A percentile compares a stretch with the other conserved stretches of the same genome.
Evolutionary conservation across 2,113 vertebrate genomes (phyloP).

Genomic region (Sylvia atricapilla): DNA sequence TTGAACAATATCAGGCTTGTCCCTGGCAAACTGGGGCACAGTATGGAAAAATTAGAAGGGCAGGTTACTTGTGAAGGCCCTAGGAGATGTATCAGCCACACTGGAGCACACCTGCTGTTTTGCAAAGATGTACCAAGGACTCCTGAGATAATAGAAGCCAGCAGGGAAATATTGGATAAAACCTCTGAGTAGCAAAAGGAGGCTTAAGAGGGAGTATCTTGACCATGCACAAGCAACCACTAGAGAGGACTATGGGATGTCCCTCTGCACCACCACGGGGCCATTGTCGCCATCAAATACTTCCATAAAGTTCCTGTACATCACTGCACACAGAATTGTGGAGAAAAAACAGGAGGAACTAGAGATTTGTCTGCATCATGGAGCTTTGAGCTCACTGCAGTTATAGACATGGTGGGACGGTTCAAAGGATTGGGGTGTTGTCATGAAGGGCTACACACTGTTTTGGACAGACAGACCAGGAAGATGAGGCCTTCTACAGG

Average conservation of each 20-base stretch:
- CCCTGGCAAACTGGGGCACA: background rate
- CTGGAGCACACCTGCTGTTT: background rate
- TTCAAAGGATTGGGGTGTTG: background rate
- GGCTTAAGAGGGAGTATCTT: background rate
- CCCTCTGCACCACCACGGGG: background rate
- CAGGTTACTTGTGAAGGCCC: background rate
- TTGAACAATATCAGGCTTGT: background rate
- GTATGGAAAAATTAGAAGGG: background rate
- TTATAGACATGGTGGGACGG: background rate
- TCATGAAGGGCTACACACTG: accelerated
- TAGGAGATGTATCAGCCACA: background rate
- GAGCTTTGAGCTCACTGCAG: background rate
- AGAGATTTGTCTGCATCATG: background rate
- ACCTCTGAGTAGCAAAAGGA: accelerated
- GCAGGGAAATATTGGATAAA: background rate
- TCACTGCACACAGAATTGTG: background rate
- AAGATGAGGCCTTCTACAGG: background rate
- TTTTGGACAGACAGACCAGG: background rate
- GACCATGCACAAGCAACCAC: background rate
- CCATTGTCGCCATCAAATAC: background rate
- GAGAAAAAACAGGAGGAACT: background rate
- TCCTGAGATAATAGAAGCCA: background rate
- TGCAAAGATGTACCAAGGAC: background rate
- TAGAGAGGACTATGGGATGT: background rate
- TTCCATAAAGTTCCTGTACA: background rate